Conservation (phyloP, 1,140 invertebrate genomes). For the Gryon sp. region DNA sequence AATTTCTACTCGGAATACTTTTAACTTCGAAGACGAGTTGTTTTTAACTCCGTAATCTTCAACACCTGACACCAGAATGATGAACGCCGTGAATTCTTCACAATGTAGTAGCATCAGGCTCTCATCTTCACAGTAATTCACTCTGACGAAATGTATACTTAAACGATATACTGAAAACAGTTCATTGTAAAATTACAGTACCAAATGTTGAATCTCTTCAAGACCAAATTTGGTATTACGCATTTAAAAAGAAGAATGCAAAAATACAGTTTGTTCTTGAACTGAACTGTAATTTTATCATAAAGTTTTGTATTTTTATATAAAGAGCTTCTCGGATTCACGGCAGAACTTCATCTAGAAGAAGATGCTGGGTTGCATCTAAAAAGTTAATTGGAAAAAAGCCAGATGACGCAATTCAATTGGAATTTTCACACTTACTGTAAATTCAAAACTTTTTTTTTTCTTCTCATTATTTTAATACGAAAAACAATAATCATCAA, state of each 20-base stretch:
- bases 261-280: neutral
- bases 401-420: neutral
- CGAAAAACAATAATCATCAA: no score
- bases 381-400: no score
- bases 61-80: slow-evolving; percentile 59
- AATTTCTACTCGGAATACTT: slow-evolving; percentile 42
- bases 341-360: neutral
- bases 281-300: slow-evolving; percentile 26
- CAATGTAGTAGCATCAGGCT: slow-evolving; percentile 49
- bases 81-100: slow-evolving; percentile 45
- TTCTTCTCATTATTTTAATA: no score
- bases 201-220: slow-evolving; percentile 38
- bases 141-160: slow-evolving; percentile 45
- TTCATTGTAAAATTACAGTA: slow-evolving; percentile 47
- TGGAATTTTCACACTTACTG: no score
- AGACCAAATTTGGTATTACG: slow-evolving; percentile 39
- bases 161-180: slow-evolving; percentile 49
- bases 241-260: slow-evolving; percentile 3
- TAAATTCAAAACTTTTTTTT: no score
- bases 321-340: neutral
- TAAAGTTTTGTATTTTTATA: slow-evolving; percentile 13
- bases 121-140: slow-evolving; percentile 47
- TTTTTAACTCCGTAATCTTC: slow-evolving; percentile 59
- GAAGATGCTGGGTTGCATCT: no score
- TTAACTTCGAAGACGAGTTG: slow-evolving; percentile 44